A percentile compares a stretch with the other conserved stretches of the same genome.
Evolutionary conservation across 2,797 vertebrate species (phyloP).

Genomic region (Tragopan temminckii): DNA sequence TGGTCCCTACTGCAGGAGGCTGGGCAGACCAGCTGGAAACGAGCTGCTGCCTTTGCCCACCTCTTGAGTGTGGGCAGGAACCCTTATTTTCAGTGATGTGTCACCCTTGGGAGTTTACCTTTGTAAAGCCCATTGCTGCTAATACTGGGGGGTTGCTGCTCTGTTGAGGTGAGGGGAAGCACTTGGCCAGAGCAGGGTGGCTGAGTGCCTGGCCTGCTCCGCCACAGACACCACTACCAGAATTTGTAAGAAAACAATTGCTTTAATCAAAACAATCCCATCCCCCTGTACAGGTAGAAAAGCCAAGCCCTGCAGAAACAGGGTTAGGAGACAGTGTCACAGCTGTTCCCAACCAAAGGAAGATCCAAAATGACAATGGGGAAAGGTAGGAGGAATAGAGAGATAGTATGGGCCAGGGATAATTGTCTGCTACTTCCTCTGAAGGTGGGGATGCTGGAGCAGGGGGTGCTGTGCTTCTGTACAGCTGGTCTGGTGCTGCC

Average conservation of each 20-base stretch:
- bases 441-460: background rate
- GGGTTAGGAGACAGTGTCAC: background rate
- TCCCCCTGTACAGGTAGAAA: background rate
- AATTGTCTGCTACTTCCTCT: background rate
- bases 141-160: background rate
- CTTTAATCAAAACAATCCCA: conserved; percentile 39
- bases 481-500: accelerated
- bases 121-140: background rate
- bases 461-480: accelerated
- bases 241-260: background rate
- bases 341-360: accelerated
- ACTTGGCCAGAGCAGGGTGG: accelerated
- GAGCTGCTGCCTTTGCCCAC: background rate
- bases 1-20: background rate
- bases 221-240: background rate
- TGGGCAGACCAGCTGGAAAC: background rate
- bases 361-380: background rate
- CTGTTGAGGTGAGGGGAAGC: background rate
- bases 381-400: background rate
- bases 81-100: too few relatives aligned
- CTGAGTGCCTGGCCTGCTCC: accelerated
- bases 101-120: background rate
- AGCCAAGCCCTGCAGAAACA: background rate
- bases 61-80: background rate
- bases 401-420: background rate